Evolutionary conservation across 2,888 invertebrate species (phyloP), one percentile per base, ranked within the genome.

Genomic region (Pollenia labialis): DNA sequence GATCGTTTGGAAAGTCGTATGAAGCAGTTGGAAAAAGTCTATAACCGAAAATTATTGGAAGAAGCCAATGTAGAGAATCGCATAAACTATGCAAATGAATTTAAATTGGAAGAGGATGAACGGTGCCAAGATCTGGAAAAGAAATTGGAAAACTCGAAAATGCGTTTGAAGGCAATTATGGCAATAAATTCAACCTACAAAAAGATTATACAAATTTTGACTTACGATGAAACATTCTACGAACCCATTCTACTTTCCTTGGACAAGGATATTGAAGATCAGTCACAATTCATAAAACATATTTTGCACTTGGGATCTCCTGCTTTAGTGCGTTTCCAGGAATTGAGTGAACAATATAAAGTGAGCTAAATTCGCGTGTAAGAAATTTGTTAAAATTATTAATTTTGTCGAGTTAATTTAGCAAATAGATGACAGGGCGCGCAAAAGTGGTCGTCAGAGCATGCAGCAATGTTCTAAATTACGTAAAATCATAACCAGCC

Each of bases 151-250:
- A 89, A 90, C 72, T 90, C 90, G 0, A 71, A 89, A 71, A 89
- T 89, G 0, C 89, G 91, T 3, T 56, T 90, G 7, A 88, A 89
- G 32, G 90, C 90, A 0, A 88, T 89, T 14, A 88, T 87, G 81
- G 85, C 89, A 4, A 87, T 91, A 12, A 88, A 88, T 71, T 81
- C 87, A 7, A 89, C 90, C 0, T 91, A 90, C 76, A 88, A 88
- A 52, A 85, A 84, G 40, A 89, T 90, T 18, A 89, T 90, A 54
- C 88, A 90, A 56, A 68, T 85, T 1, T 48, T 89, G 18, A 16
- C 64, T 8, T 81, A 89, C 56, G 91, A 91, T 81, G 89, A 89
- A 32, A 90, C 90, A n/a, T 91, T 90, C 66, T 90, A 90, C 74
- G 89, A 89, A 40, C 90, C 90, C 2, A 89, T 90, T 6, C 77